Base-by-base conservation (phyloP, 2,888 invertebrate genomes). In the Pteria penguin region DNA sequence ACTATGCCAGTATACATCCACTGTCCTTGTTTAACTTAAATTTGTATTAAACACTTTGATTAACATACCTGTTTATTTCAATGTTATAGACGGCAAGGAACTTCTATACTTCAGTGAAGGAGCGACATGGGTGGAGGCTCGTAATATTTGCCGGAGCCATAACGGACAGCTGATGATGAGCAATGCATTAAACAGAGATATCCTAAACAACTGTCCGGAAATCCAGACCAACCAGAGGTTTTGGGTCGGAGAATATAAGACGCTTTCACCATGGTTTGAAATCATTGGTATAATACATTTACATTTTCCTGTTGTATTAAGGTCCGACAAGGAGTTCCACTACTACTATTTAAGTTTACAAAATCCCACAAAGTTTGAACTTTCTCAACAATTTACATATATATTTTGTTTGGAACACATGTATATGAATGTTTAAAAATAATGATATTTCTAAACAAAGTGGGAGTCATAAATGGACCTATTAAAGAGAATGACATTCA, bases 201-300 rank as follows among this genome's bases (percentile, higher is more conserved):
- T 68, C 26, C 31, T 68, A 18, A 57, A 68, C 57, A 68, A 57
- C 33, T 68, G 68, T 18, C 22, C 18, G 32, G 68, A 68, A 26
- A 68, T 68, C 2, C 57, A 68, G 24, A 18, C 24, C 24, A 32
- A 32, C 33, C 26, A 57, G 32, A 54, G 68, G 26, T 68, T 68
- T 57, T 68, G 68, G 68, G 68, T 68, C 2, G 68, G 68, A 32
- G 68, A 68, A 26, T 57, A 68, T 24, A 55, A 57, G 11, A 68
- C 68, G 29, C 33, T 68, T 18, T 68, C 68, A 1, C 29, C 68
- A 2, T 68, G 68, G 68, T 68, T 68, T 32, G 68, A 68, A 57
- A 68, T 68, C 26, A 55, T 57, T 14, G 68, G 68, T 68, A 24
- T 33, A 27, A n/a, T n/a, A n/a, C n/a, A n/a, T n/a, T n/a, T n/a